phyloP scores from a whole-genome alignment of 2,113 vertebrate species.

The Centropus unirufus region DNA sequence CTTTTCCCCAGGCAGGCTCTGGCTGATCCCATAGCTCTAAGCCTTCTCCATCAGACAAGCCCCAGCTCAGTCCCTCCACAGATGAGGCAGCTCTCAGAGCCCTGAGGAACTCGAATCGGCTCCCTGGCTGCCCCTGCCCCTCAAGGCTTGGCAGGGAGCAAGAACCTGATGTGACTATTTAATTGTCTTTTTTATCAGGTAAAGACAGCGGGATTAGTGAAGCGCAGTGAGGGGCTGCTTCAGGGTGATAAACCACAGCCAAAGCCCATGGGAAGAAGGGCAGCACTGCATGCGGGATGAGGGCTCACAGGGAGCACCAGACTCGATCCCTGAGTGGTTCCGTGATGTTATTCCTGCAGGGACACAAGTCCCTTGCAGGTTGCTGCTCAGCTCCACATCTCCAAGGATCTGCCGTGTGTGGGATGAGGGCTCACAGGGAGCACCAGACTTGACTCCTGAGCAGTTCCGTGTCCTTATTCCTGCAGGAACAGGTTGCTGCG shows the following conservation, averaged over 20 bases:
- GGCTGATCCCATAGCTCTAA: neutral
- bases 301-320: neutral
- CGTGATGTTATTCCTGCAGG: no score
- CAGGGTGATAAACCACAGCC: neutral
- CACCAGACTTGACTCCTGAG: accelerated
- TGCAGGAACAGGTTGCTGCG: neutral
- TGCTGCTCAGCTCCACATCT: neutral
- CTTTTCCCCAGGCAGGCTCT: neutral
- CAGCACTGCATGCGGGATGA: accelerated
- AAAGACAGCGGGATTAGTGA: neutral
- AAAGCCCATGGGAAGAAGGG: accelerated
- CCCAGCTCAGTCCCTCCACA: neutral
- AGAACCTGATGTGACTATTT: neutral
- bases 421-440: neutral
- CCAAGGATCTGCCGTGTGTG: no score
- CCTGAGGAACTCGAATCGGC: neutral
- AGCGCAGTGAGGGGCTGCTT: neutral
- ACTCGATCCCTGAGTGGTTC: accelerated
- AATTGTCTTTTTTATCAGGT: neutral
- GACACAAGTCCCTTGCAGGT: accelerated
- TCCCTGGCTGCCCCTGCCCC: neutral
- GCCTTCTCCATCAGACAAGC: neutral
- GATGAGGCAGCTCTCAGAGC: neutral
- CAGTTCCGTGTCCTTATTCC: accelerated
- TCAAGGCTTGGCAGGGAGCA: neutral